These are phyloP conservation scores for Phalacrocorax pelagicus DNA, from an alignment of 2,113 vertebrate genomes.

Conservation along the genomic window DNA sequence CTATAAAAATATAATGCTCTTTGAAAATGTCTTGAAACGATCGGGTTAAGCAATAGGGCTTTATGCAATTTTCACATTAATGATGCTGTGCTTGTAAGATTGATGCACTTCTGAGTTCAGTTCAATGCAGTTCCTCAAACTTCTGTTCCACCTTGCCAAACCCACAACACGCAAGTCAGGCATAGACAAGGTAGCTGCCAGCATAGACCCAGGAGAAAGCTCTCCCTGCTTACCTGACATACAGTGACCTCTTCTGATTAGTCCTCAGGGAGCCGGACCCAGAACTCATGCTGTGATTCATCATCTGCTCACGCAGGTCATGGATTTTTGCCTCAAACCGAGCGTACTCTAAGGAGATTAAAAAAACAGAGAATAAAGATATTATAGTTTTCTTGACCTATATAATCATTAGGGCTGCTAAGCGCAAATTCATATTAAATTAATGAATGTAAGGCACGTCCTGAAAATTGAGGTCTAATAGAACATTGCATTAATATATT, in stretches of 20 bases:
- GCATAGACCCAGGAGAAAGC: neutral
- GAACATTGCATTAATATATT: neutral
- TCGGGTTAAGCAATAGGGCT: neutral
- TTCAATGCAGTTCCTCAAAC: neutral
- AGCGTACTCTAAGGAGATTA: conserved; percentile 85
- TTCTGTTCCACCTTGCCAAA: neutral
- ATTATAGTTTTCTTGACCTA: conserved; percentile 50
- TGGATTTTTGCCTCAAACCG: conserved; percentile 98
- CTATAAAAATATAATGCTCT: neutral
- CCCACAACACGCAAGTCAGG: neutral
- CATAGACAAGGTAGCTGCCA: neutral
- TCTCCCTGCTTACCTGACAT: conserved; percentile 85
- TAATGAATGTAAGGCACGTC: neutral
- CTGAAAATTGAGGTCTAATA: conserved; percentile 2
- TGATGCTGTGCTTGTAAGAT: neutral
- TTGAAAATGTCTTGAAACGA: neutral
- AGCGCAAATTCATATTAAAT: conserved; percentile 27
- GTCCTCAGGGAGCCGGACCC: conserved; percentile 95
- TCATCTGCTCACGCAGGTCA: conserved; percentile 98
- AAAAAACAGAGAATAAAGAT: conserved; percentile 50
- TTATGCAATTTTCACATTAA: neutral
- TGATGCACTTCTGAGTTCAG: neutral
- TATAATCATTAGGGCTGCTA: neutral
- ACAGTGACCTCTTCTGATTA: conserved; percentile 96
- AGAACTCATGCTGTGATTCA: conserved; percentile 99